Evolutionary conservation across 2,797 vertebrate genomes (phyloP).

Genomic region (Hephaestus fuliginosus): DNA sequence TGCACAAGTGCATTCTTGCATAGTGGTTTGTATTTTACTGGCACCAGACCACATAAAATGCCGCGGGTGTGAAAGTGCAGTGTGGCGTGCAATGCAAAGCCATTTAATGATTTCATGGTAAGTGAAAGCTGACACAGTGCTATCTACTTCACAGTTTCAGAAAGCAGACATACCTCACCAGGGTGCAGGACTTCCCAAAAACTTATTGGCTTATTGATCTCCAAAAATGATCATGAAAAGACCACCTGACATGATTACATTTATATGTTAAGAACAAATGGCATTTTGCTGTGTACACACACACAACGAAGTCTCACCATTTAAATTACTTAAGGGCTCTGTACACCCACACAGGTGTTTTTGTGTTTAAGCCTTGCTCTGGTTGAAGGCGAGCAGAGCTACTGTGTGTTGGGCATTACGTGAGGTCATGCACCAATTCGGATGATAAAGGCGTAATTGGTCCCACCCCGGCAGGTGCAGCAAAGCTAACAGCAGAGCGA

Average conservation of each 20-base stretch:
- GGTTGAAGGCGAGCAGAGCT: not conserved
- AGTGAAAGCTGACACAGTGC: slow-evolving; percentile 12
- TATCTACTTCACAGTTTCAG: not conserved
- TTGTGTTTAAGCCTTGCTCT: not conserved
- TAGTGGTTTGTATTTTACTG: not conserved
- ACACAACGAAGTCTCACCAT: not conserved
- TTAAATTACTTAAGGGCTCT: not conserved
- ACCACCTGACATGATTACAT: not conserved
- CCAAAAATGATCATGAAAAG: not conserved
- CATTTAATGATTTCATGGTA: slow-evolving; percentile 22
- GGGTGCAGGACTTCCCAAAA: not conserved
- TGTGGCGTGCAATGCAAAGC: slow-evolving; percentile 19
- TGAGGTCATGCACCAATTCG: not conserved
- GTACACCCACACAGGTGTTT: not conserved
- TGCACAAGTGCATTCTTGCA: not conserved
- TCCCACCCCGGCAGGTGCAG: not conserved
- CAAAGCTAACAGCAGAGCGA: not conserved
- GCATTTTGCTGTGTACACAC: not conserved
- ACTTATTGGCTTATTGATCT: not conserved
- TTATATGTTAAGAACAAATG: not conserved
- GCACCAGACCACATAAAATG: slow-evolving; percentile 1
- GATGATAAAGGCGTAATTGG: not conserved
- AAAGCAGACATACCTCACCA: not conserved
- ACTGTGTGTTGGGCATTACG: not conserved
- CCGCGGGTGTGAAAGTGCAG: slow-evolving; percentile 2